Percentiles rank a stretch among this genome's conserved stretches.
phyloP scores from a whole-genome alignment of 2,888 invertebrate species.

The Drosophila demipolita region DNA sequence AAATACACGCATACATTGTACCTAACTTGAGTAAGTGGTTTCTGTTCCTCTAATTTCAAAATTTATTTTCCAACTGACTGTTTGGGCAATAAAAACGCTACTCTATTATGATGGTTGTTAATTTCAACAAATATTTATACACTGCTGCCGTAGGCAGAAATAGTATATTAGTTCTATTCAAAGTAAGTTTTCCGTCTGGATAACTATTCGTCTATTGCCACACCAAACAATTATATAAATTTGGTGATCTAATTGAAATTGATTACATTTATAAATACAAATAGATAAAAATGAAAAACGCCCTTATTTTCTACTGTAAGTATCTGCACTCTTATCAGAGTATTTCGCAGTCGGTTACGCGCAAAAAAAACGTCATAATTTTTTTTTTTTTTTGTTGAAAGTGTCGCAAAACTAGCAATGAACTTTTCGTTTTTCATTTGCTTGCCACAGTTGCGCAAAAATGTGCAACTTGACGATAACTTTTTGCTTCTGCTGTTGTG shows the following conservation, averaged over 20 bases:
- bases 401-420: constrained; percentile 21
- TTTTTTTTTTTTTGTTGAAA: constrained; percentile 1
- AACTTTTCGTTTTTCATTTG: constrained; percentile 21
- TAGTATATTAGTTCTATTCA: not conserved
- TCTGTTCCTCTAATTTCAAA: constrained; percentile 27
- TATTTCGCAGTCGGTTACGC: not conserved
- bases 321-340: not conserved
- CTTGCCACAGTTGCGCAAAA: constrained; percentile 44
- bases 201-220: not conserved
- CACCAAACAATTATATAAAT: not conserved
- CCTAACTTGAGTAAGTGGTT: not conserved
- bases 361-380: not conserved
- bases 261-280: not conserved
- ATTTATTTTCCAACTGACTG: constrained; percentile 23
- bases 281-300: not conserved
- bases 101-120: constrained; percentile 1
- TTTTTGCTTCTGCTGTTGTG: constrained; percentile 9
- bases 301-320: not conserved
- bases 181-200: not conserved
- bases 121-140: constrained; percentile 13
- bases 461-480: constrained; percentile 30
- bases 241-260: not conserved
- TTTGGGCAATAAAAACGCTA: constrained; percentile 12
- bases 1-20: not conserved
- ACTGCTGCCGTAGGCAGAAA: not conserved